Evolutionary conservation across 2,888 invertebrate genomes (phyloP), one percentile per base, ranked within the genome.

Genomic region (Dryocosmus kuriphilus): DNA sequence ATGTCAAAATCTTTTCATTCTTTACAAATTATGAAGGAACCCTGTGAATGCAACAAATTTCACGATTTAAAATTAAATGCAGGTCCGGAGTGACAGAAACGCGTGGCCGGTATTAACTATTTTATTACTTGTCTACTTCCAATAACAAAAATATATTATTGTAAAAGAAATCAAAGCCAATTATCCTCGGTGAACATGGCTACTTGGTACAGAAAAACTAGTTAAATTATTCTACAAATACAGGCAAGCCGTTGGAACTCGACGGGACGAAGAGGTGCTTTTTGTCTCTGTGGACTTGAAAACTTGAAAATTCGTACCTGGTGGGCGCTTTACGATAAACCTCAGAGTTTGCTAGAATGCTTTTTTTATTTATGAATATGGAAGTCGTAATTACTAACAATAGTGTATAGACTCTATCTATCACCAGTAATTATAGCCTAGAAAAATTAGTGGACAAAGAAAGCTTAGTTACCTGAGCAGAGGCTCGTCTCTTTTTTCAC

Each of bases 71-170:
- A 46, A 46, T 67, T 16, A 46, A 67, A 41, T 27, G 16, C 30
- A 51, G 51, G 30, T 32, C 71, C 30, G 51, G 30, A 30, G 46
- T 51, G 71, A 71, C 30, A 71, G 30, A 51, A 71, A 71, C 71
- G 71, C 77, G 75, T 80, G 67, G 74, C 76, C 75, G 77, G 65
- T 81, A 79, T 81, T 63, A 83, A 78, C 82, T 81, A 83, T 79
- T 85, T 82, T 86, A 87, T 88, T 88, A 87, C 83, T 87, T 81
- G 76, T 85, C 86, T 85, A 86, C 83, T 87, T 88, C 84, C 85
- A 86, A 87, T 88, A 88, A 88, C 87, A 88, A 88, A 88, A 88
- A 88, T 88, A 88, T 88, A 88, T 88, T 85, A 85, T 88, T 79
- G 86, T 87, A 85, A 85, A 86, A 83, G 82, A 87, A 88, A 86